phyloP scores from a whole-genome alignment of 2,888 invertebrate species.

The Willowsia nigromaculata region DNA sequence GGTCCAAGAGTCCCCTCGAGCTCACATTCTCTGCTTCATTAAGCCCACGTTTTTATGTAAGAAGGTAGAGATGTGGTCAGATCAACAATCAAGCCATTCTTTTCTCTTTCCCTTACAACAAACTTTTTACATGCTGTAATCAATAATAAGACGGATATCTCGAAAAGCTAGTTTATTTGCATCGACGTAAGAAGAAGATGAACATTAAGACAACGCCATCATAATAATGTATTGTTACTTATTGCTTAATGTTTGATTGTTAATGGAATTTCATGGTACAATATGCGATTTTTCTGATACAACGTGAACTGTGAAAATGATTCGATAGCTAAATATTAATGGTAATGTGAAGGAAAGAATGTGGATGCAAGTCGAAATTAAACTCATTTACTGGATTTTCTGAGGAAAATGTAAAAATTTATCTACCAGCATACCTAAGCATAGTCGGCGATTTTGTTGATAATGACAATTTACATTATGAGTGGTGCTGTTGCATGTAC shows the following conservation, averaged over 20 bases:
- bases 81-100: conserved; percentile 20
- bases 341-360: not conserved
- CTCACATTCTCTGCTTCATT: conserved; percentile 78
- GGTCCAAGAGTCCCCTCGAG: conserved; percentile 76
- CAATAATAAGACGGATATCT: not conserved
- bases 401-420: not conserved
- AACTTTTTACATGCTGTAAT: not conserved
- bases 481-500: not conserved
- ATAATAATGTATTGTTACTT: not conserved
- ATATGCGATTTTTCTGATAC: conserved; percentile 1
- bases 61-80: not conserved
- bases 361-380: not conserved
- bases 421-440: not conserved
- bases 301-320: conserved; percentile 11
- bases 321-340: not conserved
- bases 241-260: conserved; percentile 4
- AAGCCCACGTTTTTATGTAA: conserved; percentile 75
- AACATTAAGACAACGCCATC: conserved; percentile 39
- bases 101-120: not conserved
- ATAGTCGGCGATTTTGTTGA: not conserved
- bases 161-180: conserved; percentile 9
- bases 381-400: not conserved
- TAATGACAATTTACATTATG: conserved; percentile 1
- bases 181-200: conserved; percentile 17
- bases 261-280: conserved; percentile 38